Evolutionary conservation across 2,113 vertebrate species (phyloP).

Genomic region (Diphyllodes magnificus): DNA sequence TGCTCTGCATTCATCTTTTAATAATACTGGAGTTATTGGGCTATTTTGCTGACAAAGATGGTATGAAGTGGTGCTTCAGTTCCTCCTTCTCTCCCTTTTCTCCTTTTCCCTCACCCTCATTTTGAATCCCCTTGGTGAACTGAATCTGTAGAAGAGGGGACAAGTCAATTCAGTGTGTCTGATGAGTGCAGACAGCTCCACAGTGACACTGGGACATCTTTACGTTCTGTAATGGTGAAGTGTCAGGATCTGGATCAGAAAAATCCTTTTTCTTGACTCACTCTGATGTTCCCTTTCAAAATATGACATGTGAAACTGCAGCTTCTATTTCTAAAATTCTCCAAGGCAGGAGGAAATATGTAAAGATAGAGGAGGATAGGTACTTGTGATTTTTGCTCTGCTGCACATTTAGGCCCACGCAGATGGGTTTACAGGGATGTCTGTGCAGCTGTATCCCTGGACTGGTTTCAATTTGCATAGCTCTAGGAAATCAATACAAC

Average conservation of each 20-base stretch:
- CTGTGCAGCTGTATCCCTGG: not conserved
- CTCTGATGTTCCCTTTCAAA: not conserved
- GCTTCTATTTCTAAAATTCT: not conserved
- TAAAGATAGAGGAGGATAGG: not conserved
- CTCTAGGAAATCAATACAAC: not conserved
- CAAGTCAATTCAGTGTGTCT: not conserved
- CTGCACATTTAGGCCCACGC: not conserved
- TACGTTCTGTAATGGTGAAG: not conserved
- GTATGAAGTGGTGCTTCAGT: not conserved
- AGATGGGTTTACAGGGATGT: not conserved
- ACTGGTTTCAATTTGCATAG: not conserved
- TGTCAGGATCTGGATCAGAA: not conserved
- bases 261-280: not conserved
- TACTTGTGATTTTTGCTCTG: not conserved
- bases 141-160: not conserved
- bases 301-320: not conserved
- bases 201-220: not conserved
- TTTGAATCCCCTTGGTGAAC: not conserved
- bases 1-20: not conserved
- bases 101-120: not conserved
- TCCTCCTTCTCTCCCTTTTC: not conserved
- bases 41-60: not conserved
- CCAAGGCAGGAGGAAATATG: not conserved
- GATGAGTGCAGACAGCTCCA: conserved; percentile 2
- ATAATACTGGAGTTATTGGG: not conserved